phyloP scores from a whole-genome alignment of 2,888 invertebrate genomes.

The Sericinus montela region DNA sequence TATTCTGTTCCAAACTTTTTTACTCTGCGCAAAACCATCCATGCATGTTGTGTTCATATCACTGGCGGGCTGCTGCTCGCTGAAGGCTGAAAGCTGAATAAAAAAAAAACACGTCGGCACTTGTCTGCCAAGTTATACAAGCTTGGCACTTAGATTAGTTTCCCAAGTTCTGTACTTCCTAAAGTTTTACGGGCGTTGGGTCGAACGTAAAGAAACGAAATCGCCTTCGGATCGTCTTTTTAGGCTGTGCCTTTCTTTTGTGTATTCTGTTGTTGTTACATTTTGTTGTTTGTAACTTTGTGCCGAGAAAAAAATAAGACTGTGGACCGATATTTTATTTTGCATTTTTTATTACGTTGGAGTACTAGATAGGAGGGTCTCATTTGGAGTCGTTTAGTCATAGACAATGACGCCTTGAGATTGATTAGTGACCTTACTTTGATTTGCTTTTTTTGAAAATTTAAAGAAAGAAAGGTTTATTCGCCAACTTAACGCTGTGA shows the following conservation, averaged over 20 bases:
- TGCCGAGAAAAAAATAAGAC: not conserved
- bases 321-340: too few relatives aligned
- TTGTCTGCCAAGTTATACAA: slow-evolving; percentile 68
- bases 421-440: too few relatives aligned
- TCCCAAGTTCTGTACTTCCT: slow-evolving; percentile 41
- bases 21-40: slow-evolving; percentile 40
- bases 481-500: too few relatives aligned
- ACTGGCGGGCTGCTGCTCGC: slow-evolving; percentile 48
- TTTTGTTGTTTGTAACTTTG: slow-evolving; percentile 6
- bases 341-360: not conserved
- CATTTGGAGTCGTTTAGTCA: too few relatives aligned
- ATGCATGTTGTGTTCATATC: slow-evolving; percentile 76
- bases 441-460: too few relatives aligned
- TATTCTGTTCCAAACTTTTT: slow-evolving; percentile 16
- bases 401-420: too few relatives aligned
- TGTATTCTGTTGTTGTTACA: slow-evolving; percentile 8
- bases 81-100: slow-evolving; percentile 58
- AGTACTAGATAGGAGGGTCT: too few relatives aligned
- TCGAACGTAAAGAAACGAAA: slow-evolving; percentile 19
- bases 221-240: slow-evolving; percentile 19
- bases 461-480: too few relatives aligned
- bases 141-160: slow-evolving; percentile 72
- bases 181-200: slow-evolving; percentile 16
- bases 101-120: slow-evolving; percentile 55
- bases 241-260: slow-evolving; percentile 16